These are phyloP conservation scores for Tragulus kanchil DNA, from an alignment of 2,113 vertebrate species.

Conservation along the genomic window DNA sequence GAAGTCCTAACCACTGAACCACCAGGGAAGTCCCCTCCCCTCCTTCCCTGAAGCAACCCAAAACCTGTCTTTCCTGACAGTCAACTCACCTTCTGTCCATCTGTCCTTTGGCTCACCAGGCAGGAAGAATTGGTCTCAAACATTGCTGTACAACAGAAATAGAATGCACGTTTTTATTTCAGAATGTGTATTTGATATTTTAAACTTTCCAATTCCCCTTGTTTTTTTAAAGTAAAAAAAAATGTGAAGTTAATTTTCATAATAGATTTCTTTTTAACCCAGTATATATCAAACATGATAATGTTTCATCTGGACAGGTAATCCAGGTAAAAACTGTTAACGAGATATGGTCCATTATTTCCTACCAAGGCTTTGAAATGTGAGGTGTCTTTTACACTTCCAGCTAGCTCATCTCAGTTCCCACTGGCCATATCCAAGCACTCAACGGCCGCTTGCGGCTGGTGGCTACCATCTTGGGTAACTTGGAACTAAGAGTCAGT, in stretches of 20 bases:
- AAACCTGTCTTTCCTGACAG: background rate
- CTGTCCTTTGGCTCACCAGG: background rate
- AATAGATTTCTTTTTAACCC: background rate
- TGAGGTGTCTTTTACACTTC: background rate
- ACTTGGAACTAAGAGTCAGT: background rate
- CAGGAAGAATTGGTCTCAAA: background rate
- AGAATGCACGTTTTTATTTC: background rate
- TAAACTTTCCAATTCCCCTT: background rate
- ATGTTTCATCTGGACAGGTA: background rate
- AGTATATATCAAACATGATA: background rate
- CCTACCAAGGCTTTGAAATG: background rate
- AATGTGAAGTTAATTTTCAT: background rate
- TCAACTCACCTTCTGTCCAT: accelerated
- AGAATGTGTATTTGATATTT: background rate
- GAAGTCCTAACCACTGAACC: no score
- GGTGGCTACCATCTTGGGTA: background rate
- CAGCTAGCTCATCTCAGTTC: background rate
- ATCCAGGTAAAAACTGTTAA: background rate
- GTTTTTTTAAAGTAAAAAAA: no score
- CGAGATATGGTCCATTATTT: background rate
- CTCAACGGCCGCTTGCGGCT: background rate
- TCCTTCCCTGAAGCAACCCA: background rate
- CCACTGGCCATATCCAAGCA: accelerated
- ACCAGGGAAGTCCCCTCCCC: no score
- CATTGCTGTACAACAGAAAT: background rate